Evolutionary conservation across 2,797 vertebrate species (phyloP).

Genomic region (Enteromius thamalakanensis): DNA sequence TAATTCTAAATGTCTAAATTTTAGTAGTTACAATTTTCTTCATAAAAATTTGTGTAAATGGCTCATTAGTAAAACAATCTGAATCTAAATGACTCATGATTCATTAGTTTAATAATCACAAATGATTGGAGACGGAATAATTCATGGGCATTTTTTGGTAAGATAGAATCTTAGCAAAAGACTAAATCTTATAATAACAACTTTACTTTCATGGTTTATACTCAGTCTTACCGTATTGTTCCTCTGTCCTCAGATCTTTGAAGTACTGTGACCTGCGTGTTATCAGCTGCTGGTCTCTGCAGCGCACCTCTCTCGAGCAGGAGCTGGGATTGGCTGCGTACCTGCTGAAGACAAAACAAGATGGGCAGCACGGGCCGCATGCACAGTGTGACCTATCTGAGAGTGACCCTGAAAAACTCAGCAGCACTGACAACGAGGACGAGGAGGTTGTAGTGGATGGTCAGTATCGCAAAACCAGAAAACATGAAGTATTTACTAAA

Average conservation of each 20-base stretch:
- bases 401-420: conserved; percentile 93
- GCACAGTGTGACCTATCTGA: conserved; percentile 83
- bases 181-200: neutral
- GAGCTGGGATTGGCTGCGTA: conserved; percentile 94
- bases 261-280: conserved; percentile 96
- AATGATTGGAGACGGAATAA: neutral
- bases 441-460: conserved; percentile 84
- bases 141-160: neutral
- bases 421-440: conserved; percentile 95
- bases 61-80: neutral
- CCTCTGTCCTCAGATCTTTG: conserved; percentile 80
- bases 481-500: neutral
- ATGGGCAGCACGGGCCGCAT: conserved; percentile 69
- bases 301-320: conserved; percentile 91
- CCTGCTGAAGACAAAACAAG: conserved; percentile 82
- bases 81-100: neutral
- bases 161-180: neutral
- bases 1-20: neutral
- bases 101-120: neutral
- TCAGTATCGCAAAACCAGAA: conserved; percentile 63
- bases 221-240: neutral
- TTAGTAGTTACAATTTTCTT: neutral
- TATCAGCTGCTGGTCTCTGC: conserved; percentile 90
- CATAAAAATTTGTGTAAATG: neutral
- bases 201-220: neutral